phyloP scores from a whole-genome alignment of 2,113 vertebrate genomes.

The Plotosus lineatus region DNA sequence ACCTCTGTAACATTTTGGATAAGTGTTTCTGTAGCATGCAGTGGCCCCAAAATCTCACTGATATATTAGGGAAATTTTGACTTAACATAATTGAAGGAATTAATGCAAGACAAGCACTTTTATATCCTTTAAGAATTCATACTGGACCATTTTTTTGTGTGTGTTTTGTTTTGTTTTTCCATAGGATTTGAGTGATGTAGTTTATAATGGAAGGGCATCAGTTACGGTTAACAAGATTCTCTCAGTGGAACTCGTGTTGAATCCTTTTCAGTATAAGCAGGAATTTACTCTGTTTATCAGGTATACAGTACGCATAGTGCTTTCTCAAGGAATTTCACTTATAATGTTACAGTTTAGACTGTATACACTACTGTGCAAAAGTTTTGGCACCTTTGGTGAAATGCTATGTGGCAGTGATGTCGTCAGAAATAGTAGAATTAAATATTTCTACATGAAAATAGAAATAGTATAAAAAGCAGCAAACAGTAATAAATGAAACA shows the following conservation, averaged over 20 bases:
- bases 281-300: not conserved
- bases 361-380: no score
- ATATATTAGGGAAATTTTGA: conserved; percentile 29
- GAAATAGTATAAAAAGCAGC: no score
- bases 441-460: no score
- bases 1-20: not conserved
- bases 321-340: not conserved
- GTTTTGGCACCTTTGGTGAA: no score
- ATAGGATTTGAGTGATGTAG: not conserved
- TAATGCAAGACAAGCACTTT: conserved; percentile 44
- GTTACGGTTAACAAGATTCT: conserved; percentile 4
- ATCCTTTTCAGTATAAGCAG: not conserved
- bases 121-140: conserved; percentile 3
- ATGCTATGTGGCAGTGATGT: no score
- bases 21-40: conserved; percentile 40
- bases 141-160: conserved; percentile 3
- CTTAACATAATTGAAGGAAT: conserved; percentile 29
- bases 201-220: conserved; percentile 26
- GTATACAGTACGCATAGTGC: not conserved
- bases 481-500: no score
- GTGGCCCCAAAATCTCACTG: conserved; percentile 4
- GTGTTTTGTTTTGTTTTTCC: not conserved
- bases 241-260: not conserved
- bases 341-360: not conserved
- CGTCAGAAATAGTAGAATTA: no score